Base-by-base conservation (phyloP, 64 coral and sea anemone genomes). In the Montipora foliosa region DNA sequence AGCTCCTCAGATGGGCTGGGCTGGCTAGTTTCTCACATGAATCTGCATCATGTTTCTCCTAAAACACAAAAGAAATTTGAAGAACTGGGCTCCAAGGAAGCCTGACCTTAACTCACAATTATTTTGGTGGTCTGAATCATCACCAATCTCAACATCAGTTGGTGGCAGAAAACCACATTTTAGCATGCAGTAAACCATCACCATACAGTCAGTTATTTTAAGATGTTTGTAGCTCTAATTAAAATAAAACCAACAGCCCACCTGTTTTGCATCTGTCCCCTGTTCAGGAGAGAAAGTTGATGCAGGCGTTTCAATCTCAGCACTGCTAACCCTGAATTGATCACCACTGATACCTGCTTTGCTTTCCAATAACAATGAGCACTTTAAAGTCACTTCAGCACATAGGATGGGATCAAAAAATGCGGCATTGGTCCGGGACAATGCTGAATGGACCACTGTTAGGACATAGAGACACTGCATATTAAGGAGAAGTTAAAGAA, bases 381-480 rank as follows among this genome's bases (percentile, higher is more conserved):
- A 74, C 50, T 98, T 98, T 19, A 98, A 74, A 19, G 94, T 85
- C 13, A 98, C 61, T 78, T 98, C 97, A 82, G 97, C 94, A n/a
- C 90, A 88, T 6, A 98, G 52, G 19, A 94, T 88, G 13, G 97
- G 97, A 85, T 98, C 97, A 84, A 93, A 91, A 51, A 64, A 91
- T 16, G 94, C 78, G 57, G 92, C 91, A 53, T 91, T 79, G 48
- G 94, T 98, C 97, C 97, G 96, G 5, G 91, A 95, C 53, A 98
- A 79, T 48, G 91, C 94, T 5, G 81, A 87, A 84, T 98, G 94
- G 1, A 82, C 88, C 10, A 91, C 89, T 53, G 92, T 88, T 15
- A 98, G 76, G 47, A 98, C 85, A 55, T 95, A 95, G 44, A 98
- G 47, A 94, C 97, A 98, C 97, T 98, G 89, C 48, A 92, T 94